Base-by-base conservation (phyloP, 2,797 vertebrate genomes). In the Lepilemur septentrionalis region DNA sequence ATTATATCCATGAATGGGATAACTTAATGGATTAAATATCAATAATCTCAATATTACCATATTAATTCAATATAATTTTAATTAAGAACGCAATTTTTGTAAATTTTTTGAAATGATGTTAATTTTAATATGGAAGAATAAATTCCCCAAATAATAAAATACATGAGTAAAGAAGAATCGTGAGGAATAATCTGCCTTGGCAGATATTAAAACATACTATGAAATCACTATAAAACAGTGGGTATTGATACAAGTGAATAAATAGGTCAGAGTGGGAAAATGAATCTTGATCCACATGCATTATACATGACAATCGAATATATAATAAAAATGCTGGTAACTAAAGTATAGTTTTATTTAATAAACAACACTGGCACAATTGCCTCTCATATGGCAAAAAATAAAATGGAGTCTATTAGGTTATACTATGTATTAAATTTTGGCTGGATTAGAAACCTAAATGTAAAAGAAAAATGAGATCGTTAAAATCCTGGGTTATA, bases 51-150 rank as follows among this genome's bases (percentile, higher is more conserved):
- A 96, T 89, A 87, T 87, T 48, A 61, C 2, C 28, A 22, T 57
- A 73, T 63, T 78, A 86, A 79, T 52, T 67, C 43, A 96, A 92
- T 59, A 30, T 23, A 61, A 89, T 93, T 94, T 94, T 46, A 93
- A 79, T 18, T 61, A 88, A 8, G 52, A 73, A 63, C 15, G 41
- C 73, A 61, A 28, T 46, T 76, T 81, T 84, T 70, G 32, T 75
- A 75, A 84, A 76, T 63, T 94, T 75, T 87, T 73, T 93, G 65
- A 94, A 78, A 75, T 43, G 6, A 67, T 80, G 32, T 52, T 84
- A 76, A 79, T 82, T 90, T 57, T 85, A 79, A 91, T 59, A 61
- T 28, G 8, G 10, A 89, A 80, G 52, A 93, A 88, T 50, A 81
- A 80, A 81, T 85, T 88, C 30, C 55, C 61, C 30, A 32, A 59